Evolutionary conservation across 2,113 vertebrate species (phyloP).

Genomic region (Leptodactylus fuscus): DNA sequence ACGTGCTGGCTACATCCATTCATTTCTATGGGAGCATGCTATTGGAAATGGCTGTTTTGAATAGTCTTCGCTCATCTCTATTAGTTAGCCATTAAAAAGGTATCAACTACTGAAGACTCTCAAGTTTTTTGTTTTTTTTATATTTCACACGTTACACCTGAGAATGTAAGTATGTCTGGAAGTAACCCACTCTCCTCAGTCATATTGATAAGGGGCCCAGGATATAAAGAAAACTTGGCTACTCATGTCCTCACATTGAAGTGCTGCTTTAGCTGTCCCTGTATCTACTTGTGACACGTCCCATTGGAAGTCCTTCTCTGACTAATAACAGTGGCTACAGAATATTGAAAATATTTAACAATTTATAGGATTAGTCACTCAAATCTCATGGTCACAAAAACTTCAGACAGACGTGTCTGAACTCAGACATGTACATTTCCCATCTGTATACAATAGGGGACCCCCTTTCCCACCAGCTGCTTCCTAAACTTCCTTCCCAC

Average conservation of each 20-base stretch:
- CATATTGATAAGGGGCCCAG: no score
- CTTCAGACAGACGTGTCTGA: slow-evolving; percentile 7
- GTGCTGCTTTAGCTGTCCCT: not conserved
- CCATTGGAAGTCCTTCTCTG: not conserved
- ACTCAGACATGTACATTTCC: slow-evolving; percentile 15
- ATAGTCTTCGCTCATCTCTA: no score
- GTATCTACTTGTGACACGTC: not conserved
- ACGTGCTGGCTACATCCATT: no score
- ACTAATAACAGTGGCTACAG: not conserved
- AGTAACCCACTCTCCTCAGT: not conserved
- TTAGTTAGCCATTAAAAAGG: no score
- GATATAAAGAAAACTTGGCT: not conserved
- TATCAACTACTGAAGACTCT: no score
- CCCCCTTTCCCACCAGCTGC: slow-evolving; percentile 51
- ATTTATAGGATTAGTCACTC: no score
- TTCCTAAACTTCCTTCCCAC: slow-evolving; percentile 59
- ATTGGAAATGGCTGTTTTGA: no score
- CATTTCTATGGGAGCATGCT: no score
- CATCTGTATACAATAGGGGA: slow-evolving; percentile 46
- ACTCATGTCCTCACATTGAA: not conserved
- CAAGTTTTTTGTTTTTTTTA: no score
- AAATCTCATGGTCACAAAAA: not conserved
- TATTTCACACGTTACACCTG: no score
- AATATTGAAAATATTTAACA: not conserved
- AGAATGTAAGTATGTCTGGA: not conserved